phyloP scores from a whole-genome alignment of 1,140 invertebrate genomes.

The Sarcophaga bullata region DNA sequence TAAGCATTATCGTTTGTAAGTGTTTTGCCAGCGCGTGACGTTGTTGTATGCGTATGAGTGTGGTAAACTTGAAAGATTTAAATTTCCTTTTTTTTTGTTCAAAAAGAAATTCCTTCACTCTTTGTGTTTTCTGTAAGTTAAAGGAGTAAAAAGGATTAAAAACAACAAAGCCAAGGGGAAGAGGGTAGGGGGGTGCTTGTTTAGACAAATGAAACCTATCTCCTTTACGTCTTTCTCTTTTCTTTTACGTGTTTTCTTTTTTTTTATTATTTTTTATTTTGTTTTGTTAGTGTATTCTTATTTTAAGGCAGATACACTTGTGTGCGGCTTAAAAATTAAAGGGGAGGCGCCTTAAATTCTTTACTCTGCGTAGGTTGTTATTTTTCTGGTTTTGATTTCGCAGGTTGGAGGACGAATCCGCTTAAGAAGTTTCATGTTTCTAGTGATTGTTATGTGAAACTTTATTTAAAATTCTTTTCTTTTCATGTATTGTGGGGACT shows the following conservation, averaged over 20 bases:
- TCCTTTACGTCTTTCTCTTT: no score
- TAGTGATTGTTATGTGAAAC: no score
- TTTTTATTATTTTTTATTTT: no score
- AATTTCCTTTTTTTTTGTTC: neutral
- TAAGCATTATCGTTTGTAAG: no score
- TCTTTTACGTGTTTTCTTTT: no score
- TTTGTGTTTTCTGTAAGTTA: neutral
- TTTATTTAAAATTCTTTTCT: no score
- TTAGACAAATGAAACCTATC: no score
- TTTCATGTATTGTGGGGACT: slow-evolving; percentile 50
- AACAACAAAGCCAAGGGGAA: neutral
- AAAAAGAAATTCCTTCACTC: neutral
- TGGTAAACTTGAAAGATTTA: neutral
- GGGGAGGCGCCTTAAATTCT: neutral
- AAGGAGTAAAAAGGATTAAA: neutral
- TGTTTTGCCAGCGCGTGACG: no score
- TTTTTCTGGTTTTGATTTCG: neutral
- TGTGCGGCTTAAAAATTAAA: neutral
- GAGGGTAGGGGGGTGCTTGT: no score
- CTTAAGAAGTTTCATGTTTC: neutral
- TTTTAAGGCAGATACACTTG: neutral
- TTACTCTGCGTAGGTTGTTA: neutral
- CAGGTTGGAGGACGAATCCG: neutral
- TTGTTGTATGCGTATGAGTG: neutral
- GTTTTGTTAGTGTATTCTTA: neutral